phyloP scores from a whole-genome alignment of 2,888 invertebrate species.

The Eupithecia subfuscata region DNA sequence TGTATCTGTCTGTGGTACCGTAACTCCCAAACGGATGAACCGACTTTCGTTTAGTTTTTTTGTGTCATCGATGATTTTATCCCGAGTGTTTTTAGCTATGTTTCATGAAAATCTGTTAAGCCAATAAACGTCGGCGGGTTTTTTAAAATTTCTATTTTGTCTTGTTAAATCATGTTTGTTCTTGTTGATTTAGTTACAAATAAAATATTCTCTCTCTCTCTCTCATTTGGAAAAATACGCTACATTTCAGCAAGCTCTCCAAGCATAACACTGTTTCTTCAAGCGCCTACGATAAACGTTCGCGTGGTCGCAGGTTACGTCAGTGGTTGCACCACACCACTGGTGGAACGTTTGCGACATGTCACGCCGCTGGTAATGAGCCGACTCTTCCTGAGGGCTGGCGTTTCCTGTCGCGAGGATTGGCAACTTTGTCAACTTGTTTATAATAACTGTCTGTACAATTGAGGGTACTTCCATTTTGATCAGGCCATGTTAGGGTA shows the following conservation, averaged over 20 bases:
- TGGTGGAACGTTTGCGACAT: constrained; percentile 7
- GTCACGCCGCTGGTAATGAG: constrained; percentile 12
- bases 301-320: constrained; percentile 5
- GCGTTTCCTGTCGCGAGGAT: constrained; percentile 11
- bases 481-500: not conserved
- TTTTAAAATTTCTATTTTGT: too few relatives aligned
- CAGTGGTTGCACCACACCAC: constrained; percentile 4
- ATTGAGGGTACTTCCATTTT: not conserved
- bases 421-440: constrained; percentile 37
- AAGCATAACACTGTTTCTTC: constrained; percentile 5
- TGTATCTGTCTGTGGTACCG: too few relatives aligned
- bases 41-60: too few relatives aligned
- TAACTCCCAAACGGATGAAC: too few relatives aligned
- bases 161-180: too few relatives aligned
- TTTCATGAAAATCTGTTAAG: too few relatives aligned
- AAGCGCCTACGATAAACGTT: constrained; percentile 2
- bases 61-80: too few relatives aligned
- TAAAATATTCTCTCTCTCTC: too few relatives aligned
- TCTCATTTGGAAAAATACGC: constrained; percentile 1
- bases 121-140: too few relatives aligned
- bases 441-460: not conserved
- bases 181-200: too few relatives aligned
- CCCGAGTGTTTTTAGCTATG: too few relatives aligned
- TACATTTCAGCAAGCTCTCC: not conserved
- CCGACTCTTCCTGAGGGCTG: constrained; percentile 11